A percentile compares a stretch with the other conserved stretches of the same genome.
These are phyloP conservation scores for Drosophila pseudotalamancana DNA, from an alignment of 2,888 invertebrate genomes.

Conservation along the genomic window DNA sequence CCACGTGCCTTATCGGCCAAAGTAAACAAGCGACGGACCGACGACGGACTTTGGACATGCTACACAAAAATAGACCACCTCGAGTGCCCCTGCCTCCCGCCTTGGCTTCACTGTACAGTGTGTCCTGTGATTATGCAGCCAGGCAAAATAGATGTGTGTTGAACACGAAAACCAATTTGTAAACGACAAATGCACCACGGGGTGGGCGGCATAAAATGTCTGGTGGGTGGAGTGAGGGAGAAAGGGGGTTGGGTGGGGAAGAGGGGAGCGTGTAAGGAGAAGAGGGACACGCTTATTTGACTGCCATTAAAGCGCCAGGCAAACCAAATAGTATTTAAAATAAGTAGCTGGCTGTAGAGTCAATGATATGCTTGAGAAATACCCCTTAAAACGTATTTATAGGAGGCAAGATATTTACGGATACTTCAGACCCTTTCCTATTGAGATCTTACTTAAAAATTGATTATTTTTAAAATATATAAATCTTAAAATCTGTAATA, in stretches of 20 bases:
- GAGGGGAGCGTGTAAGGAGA: not conserved
- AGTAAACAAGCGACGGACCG: conserved; percentile 63
- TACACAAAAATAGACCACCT: conserved; percentile 56
- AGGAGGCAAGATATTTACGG: too few species aligned
- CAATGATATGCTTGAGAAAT: conserved; percentile 5
- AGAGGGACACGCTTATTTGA: conserved; percentile 56
- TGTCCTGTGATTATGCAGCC: conserved; percentile 70
- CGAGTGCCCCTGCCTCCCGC: conserved; percentile 24
- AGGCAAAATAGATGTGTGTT: conserved; percentile 65
- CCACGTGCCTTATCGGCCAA: conserved; percentile 82
- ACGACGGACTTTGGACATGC: conserved; percentile 36
- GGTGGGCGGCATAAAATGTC: conserved; percentile 1
- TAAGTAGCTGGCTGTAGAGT: conserved; percentile 11
- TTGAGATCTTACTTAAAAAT: too few species aligned
- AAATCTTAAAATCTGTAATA: too few species aligned
- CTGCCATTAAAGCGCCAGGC: conserved; percentile 66
- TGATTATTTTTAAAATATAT: too few species aligned
- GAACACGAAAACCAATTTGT: conserved; percentile 78
- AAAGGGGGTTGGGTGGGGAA: not conserved
- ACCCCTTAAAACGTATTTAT: not conserved
- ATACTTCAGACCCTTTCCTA: too few species aligned
- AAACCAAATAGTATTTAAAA: conserved; percentile 65
- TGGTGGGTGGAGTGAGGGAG: not conserved
- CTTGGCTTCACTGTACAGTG: not conserved
- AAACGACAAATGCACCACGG: conserved; percentile 67